A percentile compares a stretch with the other conserved stretches of the same genome.
These are phyloP conservation scores for Andrena marginata DNA, from an alignment of 2,888 invertebrate species.

Conservation along the genomic window DNA sequence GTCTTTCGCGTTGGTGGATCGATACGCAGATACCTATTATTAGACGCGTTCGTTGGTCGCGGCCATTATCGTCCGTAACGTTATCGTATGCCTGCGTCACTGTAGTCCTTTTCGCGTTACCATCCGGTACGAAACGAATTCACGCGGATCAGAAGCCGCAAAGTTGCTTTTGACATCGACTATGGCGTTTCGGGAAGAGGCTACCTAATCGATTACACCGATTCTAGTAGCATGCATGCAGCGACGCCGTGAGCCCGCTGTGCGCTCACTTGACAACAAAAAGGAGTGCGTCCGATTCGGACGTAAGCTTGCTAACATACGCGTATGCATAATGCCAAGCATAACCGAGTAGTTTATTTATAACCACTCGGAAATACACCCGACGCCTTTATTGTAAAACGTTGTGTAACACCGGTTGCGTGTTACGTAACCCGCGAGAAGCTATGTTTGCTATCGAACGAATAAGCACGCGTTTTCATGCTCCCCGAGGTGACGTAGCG, in stretches of 20 bases:
- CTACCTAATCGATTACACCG: too few species aligned
- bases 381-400: slow-evolving; percentile 79
- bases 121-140: background rate
- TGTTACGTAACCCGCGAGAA: slow-evolving; percentile 61
- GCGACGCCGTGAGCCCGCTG: too few species aligned
- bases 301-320: slow-evolving; percentile 73
- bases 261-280: background rate
- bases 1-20: slow-evolving; percentile 61
- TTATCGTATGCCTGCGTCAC: slow-evolving; percentile 40
- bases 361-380: slow-evolving; percentile 80
- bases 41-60: slow-evolving; percentile 55
- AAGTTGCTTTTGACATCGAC: background rate
- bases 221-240: too few species aligned
- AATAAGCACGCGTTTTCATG: slow-evolving; percentile 1
- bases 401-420: slow-evolving; percentile 71
- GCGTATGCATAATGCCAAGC: slow-evolving; percentile 79
- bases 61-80: slow-evolving; percentile 40
- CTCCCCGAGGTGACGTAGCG: background rate
- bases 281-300: slow-evolving; percentile 40
- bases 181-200: background rate
- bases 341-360: slow-evolving; percentile 83
- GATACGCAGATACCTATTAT: slow-evolving; percentile 64
- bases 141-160: background rate
- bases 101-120: slow-evolving; percentile 2
- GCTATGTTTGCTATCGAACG: slow-evolving; percentile 25